These are phyloP conservation scores for Avahi laniger DNA, from an alignment of 2,797 vertebrate genomes.

Conservation along the genomic window DNA sequence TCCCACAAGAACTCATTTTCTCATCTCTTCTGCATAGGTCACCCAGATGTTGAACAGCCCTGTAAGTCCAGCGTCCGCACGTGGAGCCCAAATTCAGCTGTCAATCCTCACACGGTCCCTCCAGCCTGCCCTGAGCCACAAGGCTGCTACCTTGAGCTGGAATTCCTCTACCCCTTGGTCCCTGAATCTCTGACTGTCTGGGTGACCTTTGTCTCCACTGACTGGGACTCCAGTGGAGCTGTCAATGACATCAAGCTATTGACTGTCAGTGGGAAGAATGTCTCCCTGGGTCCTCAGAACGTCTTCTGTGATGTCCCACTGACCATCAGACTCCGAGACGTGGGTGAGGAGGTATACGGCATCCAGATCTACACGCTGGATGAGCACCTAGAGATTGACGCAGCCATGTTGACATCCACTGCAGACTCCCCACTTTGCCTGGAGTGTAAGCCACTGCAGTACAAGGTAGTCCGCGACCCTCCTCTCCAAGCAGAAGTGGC, in stretches of 20 bases:
- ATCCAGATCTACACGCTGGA: conserved; percentile 98
- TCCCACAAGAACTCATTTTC: neutral
- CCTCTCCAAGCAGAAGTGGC: conserved; percentile 87
- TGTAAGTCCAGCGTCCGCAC: conserved; percentile 97
- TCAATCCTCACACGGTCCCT: conserved; percentile 88
- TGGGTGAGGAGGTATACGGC: conserved; percentile 91
- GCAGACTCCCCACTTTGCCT: conserved; percentile 88
- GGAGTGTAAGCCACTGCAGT: conserved; percentile 90
- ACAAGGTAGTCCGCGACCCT: conserved; percentile 93
- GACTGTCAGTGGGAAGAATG: conserved; percentile 91
- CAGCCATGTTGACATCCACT: conserved; percentile 93
- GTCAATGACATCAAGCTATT: conserved; percentile 95
- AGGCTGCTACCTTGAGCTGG: conserved; percentile 97
- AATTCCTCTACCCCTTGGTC: conserved; percentile 91
- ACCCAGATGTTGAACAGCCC: conserved; percentile 96
- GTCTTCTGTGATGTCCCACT: conserved; percentile 96
- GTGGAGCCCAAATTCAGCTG: conserved; percentile 95
- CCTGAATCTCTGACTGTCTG: conserved; percentile 95
- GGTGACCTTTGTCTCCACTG: conserved; percentile 95
- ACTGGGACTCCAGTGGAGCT: conserved; percentile 93
- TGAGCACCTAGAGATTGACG: conserved; percentile 96
- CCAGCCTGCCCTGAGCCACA: conserved; percentile 94
- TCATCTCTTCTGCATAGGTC: conserved; percentile 85
- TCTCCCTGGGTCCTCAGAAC: conserved; percentile 94
- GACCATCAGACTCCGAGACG: conserved; percentile 91